Percentiles rank a stretch among this genome's conserved stretches.
These are phyloP conservation scores for Medauroidea extradentata DNA, from an alignment of 1,140 invertebrate genomes.

Conservation along the genomic window DNA sequence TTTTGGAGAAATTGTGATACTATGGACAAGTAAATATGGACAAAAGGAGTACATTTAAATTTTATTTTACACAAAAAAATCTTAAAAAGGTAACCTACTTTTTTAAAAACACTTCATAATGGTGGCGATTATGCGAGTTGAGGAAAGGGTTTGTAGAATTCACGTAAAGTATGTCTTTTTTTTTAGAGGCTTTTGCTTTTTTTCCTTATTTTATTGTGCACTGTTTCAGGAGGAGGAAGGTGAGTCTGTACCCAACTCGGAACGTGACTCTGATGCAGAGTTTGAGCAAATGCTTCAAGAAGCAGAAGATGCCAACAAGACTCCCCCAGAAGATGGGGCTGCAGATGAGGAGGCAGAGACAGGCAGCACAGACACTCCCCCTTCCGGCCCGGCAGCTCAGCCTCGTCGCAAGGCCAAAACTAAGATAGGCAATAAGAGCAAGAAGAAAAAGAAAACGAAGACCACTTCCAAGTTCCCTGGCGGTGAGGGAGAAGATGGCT, in stretches of 20 bases:
- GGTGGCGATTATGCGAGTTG: too few species aligned
- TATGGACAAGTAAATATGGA: too few species aligned
- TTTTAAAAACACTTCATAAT: too few species aligned
- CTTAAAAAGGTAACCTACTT: too few species aligned
- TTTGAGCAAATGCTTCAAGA: constrained; percentile 93
- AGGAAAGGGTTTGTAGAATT: too few species aligned
- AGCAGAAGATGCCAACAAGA: constrained; percentile 68
- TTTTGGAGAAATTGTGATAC: too few species aligned
- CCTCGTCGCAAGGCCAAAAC: constrained; percentile 81
- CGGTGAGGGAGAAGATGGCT: constrained; percentile 71
- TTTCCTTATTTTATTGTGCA: too few species aligned
- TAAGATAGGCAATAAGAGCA: constrained; percentile 86
- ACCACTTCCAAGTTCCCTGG: constrained; percentile 80
- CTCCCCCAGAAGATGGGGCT: constrained; percentile 40
- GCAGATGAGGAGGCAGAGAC: constrained; percentile 38
- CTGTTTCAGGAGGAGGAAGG: constrained; percentile 67
- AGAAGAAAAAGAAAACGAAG: constrained; percentile 89
- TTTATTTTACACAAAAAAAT: too few species aligned
- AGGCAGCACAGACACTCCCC: background rate
- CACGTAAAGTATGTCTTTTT: too few species aligned
- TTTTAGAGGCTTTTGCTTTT: too few species aligned
- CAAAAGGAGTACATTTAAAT: too few species aligned
- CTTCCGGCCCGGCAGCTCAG: constrained; percentile 28
- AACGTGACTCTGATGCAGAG: constrained; percentile 87
- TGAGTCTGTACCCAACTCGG: constrained; percentile 56